Evolutionary conservation across 1,140 invertebrate genomes (phyloP), one percentile per base, ranked within the genome.

Genomic region (Neoseiulus cucumeris): DNA sequence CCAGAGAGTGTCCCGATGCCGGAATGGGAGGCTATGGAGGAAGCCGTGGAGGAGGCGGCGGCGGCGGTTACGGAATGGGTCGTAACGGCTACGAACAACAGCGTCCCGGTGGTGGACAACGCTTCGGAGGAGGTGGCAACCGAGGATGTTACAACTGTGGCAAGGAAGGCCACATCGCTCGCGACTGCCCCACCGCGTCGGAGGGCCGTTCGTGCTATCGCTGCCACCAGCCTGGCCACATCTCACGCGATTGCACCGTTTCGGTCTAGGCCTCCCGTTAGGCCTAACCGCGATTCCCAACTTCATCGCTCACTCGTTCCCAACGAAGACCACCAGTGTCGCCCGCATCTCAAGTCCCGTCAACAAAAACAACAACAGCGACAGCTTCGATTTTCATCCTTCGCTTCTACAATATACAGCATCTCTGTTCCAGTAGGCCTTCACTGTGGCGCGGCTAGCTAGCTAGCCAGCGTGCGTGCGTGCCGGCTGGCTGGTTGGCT

Each of bases 131-230:
- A 30, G 69, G 71, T 72, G 82, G 83, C 69, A 68, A 71, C 51
- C 87, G 88, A 78, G 86, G 83, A 67, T 91, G 88, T 79, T 91
- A 90, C 79, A 83, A 83, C 71, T 91, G 89, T 78, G 85, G 87
- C 77, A 87, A 90, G 76, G 82, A 84, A 64, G 89, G 88, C 65
- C 88, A 92, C 80, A 85, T 91, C 78, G 87, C 86, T 77, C 84
- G 87, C 69, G 88, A 91, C 74, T 92, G 88, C 51, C 51, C 51
- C 14, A 59, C 51, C 25, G 51, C 51, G 51, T 59, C 51, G 51
- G 51, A 59, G 51, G 51, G 51, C 14, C 51, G 51, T 25, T 59
- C 51, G 14, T 70, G 69, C 51, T 68, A 65, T 39, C 69, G 70
- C 9, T 70, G 68, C 64, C 18, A 67, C 20, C 55, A 70, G 66